Base-by-base conservation (phyloP, 2,888 invertebrate genomes). In the Apeira syringaria region DNA sequence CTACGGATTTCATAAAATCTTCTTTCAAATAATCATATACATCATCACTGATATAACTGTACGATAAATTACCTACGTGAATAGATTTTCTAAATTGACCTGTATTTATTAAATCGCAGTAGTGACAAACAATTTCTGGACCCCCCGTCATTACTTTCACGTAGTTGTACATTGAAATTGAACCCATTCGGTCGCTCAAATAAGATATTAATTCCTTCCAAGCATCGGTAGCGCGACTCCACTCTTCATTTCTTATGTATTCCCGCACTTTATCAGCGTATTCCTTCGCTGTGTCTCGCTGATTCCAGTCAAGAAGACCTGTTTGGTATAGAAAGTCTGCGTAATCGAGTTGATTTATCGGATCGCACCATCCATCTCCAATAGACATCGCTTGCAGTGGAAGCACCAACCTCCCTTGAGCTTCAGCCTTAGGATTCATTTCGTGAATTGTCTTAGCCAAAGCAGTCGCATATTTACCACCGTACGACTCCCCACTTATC, bases 401-500 rank as follows among this genome's bases (percentile, higher is more conserved):
- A 7, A 32, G 7, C 11, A 3, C 9, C 17, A 18, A n/a, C 2
- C 15, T 17, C 2, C 11, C 18, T 27, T 10, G 8, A 10, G 9
- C 17, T 20, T 13, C 12, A 6, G 36, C 36, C 1, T 20, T 3
- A 6, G 25, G 17, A 7, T 38, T 31, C 10, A 10, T 31, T 50
- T 91, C 90, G 59, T 94, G 92, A 38, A 96, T 95, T 0, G 93
- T 92, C 67, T 94, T 93, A 0, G 93, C 92, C 30, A 95, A 74
- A 0, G 97, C 95, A 1, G 97, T 97, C 0, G 92, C 91, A 74
- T 93, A 92, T 58, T 92, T 92, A 0, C 97, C 97, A 18, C 92
- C 97, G 70, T 97, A 97, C 0, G 96, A 97, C 83, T 98, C 98
- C 0, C 98, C 98, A 1, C 96, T 94, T 0, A 97, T 92, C 81